Conservation (phyloP, 2,797 vertebrate species). For the Crenuchus spilurus region DNA sequence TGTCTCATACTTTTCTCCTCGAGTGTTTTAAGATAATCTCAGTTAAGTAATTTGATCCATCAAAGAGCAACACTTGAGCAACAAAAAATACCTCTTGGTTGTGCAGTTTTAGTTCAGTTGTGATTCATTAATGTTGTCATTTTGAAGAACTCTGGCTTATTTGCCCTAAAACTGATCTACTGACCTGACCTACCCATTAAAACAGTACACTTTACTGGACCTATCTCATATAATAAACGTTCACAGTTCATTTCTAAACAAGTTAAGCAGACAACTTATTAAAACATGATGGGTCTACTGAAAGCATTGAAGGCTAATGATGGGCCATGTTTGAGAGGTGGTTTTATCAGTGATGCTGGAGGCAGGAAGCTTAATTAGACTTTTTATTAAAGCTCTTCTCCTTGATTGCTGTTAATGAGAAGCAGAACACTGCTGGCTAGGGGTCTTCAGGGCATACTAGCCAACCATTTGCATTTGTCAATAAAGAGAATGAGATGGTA, state of each 20-base stretch:
- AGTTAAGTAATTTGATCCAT: no score
- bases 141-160: no score
- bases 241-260: not conserved
- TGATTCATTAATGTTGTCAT: no score
- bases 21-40: no score
- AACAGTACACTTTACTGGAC: not conserved
- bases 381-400: conserved; percentile 11
- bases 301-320: not conserved
- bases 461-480: conserved; percentile 30
- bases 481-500: not conserved
- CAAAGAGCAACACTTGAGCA: no score
- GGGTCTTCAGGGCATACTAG: not conserved
- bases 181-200: not conserved
- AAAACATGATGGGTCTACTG: not conserved
- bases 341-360: conserved; percentile 2
- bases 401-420: conserved; percentile 17
- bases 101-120: no score
- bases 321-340: not conserved
- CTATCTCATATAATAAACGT: not conserved
- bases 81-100: no score
- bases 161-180: no score
- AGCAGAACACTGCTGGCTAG: not conserved
- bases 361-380: not conserved
- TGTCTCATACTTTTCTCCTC: no score
- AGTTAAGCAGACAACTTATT: not conserved